Evolutionary conservation across 1,140 invertebrate genomes (phyloP), one percentile per base, ranked within the genome.

Genomic region (Steinernema feltiae): DNA sequence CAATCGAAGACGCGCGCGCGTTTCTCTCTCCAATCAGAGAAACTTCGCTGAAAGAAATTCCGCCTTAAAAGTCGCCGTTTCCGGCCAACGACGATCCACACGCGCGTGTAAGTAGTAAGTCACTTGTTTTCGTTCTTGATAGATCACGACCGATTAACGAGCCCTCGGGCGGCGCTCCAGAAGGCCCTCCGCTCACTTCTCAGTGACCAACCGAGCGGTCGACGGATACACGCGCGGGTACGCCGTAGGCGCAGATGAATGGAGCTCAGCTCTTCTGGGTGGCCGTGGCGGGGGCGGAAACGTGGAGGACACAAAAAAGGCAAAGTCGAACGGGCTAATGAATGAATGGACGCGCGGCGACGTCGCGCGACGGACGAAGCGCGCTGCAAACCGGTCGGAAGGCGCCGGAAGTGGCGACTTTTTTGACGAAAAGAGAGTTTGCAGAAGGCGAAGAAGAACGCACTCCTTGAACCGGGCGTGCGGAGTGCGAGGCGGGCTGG

Each of bases 101-200:
- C 53, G 53, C 53, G 53, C 24, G 53, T 63, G 53, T 63, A 63
- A 15, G 53, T 63, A 63, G 53, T 63, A 63, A 63, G 24, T 63
- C 15, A 63, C 53, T 63, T 63, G 53, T 63, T 63, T 63, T 63
- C 24, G 53, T 63, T 63, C 24, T 63, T 63, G 53, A 63, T 63
- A 63, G 53, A 63, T 63, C 53, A 27, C 53, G 53, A 63, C 53
- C 53, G 53, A 63, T 63, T 63, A 27, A 63, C 24, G 53, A 63
- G 53, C 53, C 53, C 53, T 15, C 15, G 53, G 53, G 53, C 53
- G 24, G 15, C 12, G 15, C 7, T 7, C 24, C 7, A n/a, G n/a
- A 46, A 46, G n/a, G n/a, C n/a, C n/a, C n/a, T n/a, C n/a, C n/a
- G n/a, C n/a, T n/a, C n/a, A n/a, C n/a, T n/a, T n/a, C n/a, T 63